These are phyloP conservation scores for Bufo gargarizans DNA, from an alignment of 2,113 vertebrate species.

Conservation along the genomic window DNA sequence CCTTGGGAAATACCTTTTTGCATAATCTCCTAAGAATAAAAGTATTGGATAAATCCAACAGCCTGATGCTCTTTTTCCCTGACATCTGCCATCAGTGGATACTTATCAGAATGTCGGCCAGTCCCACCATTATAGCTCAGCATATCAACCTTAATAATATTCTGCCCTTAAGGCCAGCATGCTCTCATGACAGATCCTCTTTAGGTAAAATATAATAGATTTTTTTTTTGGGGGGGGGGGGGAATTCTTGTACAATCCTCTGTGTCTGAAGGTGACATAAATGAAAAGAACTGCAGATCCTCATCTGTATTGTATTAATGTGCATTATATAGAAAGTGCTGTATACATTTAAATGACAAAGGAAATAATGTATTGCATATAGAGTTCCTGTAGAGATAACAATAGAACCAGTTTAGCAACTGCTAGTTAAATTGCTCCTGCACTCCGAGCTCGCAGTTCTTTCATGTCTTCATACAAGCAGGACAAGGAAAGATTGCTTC, in stretches of 20 bases:
- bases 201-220: background rate
- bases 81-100: too few relatives aligned
- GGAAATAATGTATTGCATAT: constrained; percentile 12
- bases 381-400: constrained; percentile 5
- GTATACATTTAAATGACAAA: constrained; percentile 2
- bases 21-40: too few relatives aligned
- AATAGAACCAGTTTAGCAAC: constrained; percentile 35
- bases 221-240: background rate
- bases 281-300: background rate
- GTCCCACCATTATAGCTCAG: too few relatives aligned
- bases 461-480: constrained; percentile 5
- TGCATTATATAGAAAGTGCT: background rate
- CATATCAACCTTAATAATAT: too few relatives aligned
- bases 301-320: background rate
- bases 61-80: too few relatives aligned
- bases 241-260: background rate
- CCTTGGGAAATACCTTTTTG: too few relatives aligned
- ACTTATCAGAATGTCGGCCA: too few relatives aligned
- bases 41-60: too few relatives aligned
- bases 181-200: background rate
- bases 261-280: background rate
- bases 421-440: constrained; percentile 15
- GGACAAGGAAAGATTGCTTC: constrained; percentile 22
- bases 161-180: too few relatives aligned
- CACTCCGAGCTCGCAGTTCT: background rate